Evolutionary conservation across 2,888 invertebrate species (phyloP).

Genomic region (Diadegma fenestrale): DNA sequence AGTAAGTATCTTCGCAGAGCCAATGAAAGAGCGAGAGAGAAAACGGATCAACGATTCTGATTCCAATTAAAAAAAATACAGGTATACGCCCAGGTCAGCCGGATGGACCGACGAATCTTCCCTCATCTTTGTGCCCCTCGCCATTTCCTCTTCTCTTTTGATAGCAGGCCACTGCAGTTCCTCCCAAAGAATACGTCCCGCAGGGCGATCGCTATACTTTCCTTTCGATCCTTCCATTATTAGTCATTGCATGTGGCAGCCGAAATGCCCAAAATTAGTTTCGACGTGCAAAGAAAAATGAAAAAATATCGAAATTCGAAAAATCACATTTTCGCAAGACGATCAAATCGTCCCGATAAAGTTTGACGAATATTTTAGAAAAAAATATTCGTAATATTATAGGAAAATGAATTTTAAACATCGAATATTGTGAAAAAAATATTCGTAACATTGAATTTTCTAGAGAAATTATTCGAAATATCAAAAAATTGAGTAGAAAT

Average conservation of each 20-base stretch:
- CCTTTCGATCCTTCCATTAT: constrained; percentile 75
- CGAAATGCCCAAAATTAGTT: constrained; percentile 5
- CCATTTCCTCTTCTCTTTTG: constrained; percentile 26
- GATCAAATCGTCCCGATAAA: too few species aligned
- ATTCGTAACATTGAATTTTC: too few species aligned
- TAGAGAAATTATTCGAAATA: too few species aligned
- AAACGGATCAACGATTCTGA: constrained; percentile 79
- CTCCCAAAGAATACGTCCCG: constrained; percentile 68
- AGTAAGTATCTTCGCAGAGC: constrained; percentile 21
- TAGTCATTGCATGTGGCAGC: constrained; percentile 68
- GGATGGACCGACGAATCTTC: constrained; percentile 73
- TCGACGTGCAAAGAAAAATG: neutral
- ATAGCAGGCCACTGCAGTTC: constrained; percentile 68
- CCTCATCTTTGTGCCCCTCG: constrained; percentile 67
- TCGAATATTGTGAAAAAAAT: too few species aligned
- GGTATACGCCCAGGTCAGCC: constrained; percentile 77
- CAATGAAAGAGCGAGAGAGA: neutral
- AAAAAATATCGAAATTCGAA: too few species aligned
- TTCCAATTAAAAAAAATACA: constrained; percentile 83
- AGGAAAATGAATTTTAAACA: neutral
- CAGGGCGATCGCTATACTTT: constrained; percentile 73
- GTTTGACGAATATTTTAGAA: too few species aligned
- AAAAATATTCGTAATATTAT: too few species aligned
- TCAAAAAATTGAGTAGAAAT: too few species aligned
- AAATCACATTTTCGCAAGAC: too few species aligned